Percentiles rank a stretch among this genome's conserved stretches.
Evolutionary conservation across 2,797 vertebrate species (phyloP).

Genomic region (Rhincodon typus): DNA sequence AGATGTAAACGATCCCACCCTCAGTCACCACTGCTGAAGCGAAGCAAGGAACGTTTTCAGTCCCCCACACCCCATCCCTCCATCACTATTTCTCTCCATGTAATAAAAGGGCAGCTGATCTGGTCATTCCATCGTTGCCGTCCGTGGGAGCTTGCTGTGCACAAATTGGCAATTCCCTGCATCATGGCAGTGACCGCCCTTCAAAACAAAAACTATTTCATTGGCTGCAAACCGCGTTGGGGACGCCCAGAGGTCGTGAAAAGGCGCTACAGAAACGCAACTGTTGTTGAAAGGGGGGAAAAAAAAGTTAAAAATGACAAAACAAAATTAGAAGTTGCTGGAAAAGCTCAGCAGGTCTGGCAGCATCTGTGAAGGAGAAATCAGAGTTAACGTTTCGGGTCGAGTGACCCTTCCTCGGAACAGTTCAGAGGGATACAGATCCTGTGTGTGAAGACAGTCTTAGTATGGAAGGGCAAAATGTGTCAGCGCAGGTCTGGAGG

Average conservation of each 20-base stretch:
- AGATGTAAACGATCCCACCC: background rate
- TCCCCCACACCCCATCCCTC: background rate
- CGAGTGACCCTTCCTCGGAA: too few relatives aligned
- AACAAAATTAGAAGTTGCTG: too few relatives aligned
- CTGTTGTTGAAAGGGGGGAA: accelerated
- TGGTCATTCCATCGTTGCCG: too few relatives aligned
- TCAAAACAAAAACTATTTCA: background rate
- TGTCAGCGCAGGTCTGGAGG: too few relatives aligned
- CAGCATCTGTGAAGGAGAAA: too few relatives aligned
- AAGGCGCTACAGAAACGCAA: background rate
- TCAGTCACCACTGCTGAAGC: background rate
- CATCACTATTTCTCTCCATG: background rate
- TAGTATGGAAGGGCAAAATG: too few relatives aligned
- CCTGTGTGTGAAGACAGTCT: too few relatives aligned
- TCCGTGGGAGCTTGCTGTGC: background rate
- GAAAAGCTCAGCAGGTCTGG: too few relatives aligned
- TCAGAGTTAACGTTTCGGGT: too few relatives aligned
- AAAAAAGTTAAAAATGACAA: too few relatives aligned
- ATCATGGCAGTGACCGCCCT: background rate
- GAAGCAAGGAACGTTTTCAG: background rate
- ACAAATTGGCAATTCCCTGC: background rate
- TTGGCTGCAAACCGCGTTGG: background rate
- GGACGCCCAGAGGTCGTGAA: background rate
- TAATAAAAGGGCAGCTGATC: background rate
- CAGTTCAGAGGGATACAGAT: too few relatives aligned